Percentiles rank a stretch among this genome's conserved stretches.
These are phyloP conservation scores for Mugil cephalus DNA, from an alignment of 2,113 vertebrate species.

Conservation along the genomic window DNA sequence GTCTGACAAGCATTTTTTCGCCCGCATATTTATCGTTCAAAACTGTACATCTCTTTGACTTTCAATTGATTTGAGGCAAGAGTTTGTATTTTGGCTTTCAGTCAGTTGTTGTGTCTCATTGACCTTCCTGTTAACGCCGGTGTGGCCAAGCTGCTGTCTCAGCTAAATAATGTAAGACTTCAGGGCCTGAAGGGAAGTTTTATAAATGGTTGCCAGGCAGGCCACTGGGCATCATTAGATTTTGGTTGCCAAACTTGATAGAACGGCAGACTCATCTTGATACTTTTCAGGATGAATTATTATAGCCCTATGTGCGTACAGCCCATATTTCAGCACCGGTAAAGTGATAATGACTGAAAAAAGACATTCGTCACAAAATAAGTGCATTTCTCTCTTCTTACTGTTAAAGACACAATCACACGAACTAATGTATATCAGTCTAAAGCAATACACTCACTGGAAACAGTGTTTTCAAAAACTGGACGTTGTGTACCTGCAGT, in stretches of 20 bases:
- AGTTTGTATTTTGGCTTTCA: slow-evolving; percentile 45
- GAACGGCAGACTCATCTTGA: slow-evolving; percentile 27
- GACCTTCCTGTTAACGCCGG: slow-evolving; percentile 31
- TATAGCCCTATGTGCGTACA: not conserved
- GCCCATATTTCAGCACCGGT: slow-evolving; percentile 5
- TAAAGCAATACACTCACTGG: too few species aligned
- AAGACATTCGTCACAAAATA: not conserved
- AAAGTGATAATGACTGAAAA: slow-evolving; percentile 8
- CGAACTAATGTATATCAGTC: not conserved
- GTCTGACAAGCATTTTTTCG: not conserved
- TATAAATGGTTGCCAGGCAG: slow-evolving; percentile 38
- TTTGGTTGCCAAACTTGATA: slow-evolving; percentile 31
- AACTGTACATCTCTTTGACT: slow-evolving; percentile 28
- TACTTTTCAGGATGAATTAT: slow-evolving; percentile 20
- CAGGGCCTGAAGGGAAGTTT: slow-evolving; percentile 37
- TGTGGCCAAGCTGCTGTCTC: slow-evolving; percentile 58
- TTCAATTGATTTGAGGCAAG: slow-evolving; percentile 39
- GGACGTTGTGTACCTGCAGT: too few species aligned
- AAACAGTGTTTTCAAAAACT: too few species aligned
- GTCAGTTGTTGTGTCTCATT: slow-evolving; percentile 41
- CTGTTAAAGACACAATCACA: not conserved
- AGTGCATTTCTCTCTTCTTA: not conserved
- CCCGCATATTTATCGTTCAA: not conserved
- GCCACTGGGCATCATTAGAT: slow-evolving; percentile 33
- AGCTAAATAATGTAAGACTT: slow-evolving; percentile 57